Base-by-base conservation (phyloP, 2,113 vertebrate species). In the Helogale parvula region DNA sequence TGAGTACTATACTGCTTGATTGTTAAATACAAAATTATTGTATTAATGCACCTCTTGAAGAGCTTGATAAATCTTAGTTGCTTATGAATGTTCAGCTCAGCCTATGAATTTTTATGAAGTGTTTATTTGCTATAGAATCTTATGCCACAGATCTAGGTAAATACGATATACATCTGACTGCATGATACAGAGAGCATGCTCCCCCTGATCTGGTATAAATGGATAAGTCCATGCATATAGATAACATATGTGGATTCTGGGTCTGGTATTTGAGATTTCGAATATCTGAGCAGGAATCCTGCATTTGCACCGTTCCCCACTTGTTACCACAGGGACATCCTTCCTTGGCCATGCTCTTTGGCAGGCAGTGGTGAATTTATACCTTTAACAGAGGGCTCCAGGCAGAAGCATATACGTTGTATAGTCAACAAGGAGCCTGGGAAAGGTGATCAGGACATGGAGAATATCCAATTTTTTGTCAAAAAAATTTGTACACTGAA, bases 341-440 rank as follows among this genome's bases (percentile, higher is more conserved):
- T 21, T 89, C 63, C 31, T 63, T 0, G 4, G 69, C 76, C 50
- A 11, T 27, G 6, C n/a, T 45, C 16, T 45, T 95, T 97, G 82
- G 85, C 81, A 96, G 41, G 41, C 17, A 66, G 50, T 16, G 17
- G 9, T 45, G 57, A 79, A 66, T 88, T 98, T 63, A 88, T 50
- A 80, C 84, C 85, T 94, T 71, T 71, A 97, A 85, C 81, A 97
- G 65, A 90, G 95, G 65, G 57, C 69, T 84, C 77, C 45, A 88
- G 57, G 84, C 83, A 88, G 41, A 80, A 95, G 54, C 63, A 76
- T 41, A 71, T 77, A 60, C 38, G 68, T 31, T 93, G 19, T 31
- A 14, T 9, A 71, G 33, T 54, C 29, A 72, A 89, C 23, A 69
- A 45, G 33, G 68, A 90, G 31, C 50, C 52, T 84, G 9, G 41